phyloP scores from a whole-genome alignment of 2,888 invertebrate species.

The Hemistola chrysoprasaria region DNA sequence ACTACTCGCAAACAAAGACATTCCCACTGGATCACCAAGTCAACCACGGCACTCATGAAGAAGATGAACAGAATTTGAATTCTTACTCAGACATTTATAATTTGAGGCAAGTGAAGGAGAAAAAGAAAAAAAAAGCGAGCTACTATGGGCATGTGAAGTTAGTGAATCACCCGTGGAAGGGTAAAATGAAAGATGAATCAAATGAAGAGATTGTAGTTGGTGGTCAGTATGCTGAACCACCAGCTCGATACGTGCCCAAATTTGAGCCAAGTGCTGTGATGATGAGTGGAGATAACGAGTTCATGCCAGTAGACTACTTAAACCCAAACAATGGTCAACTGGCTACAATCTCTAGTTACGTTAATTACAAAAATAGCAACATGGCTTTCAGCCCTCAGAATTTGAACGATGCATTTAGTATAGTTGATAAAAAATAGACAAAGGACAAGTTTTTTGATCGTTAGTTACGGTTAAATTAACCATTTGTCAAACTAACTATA shows the following conservation, averaged over 20 bases:
- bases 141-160: slow-evolving; percentile 34
- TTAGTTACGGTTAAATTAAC: too few relatives aligned
- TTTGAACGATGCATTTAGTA: slow-evolving; percentile 73
- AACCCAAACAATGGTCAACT: slow-evolving; percentile 46
- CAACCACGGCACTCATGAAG: slow-evolving; percentile 27
- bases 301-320: slow-evolving; percentile 33
- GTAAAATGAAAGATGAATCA: slow-evolving; percentile 23
- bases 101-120: slow-evolving; percentile 35
- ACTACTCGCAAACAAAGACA: slow-evolving; percentile 40
- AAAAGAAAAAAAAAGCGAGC: slow-evolving; percentile 39
- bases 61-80: slow-evolving; percentile 35
- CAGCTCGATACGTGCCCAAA: slow-evolving; percentile 54
- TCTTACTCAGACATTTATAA: slow-evolving; percentile 40
- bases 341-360: slow-evolving; percentile 60
- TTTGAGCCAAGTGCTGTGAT: slow-evolving; percentile 42
- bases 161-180: slow-evolving; percentile 43
- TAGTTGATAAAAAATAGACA: slow-evolving; percentile 54
- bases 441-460: too few relatives aligned
- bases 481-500: too few relatives aligned
- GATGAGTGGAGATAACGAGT: slow-evolving; percentile 41
- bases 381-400: slow-evolving; percentile 76
- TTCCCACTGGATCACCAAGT: slow-evolving; percentile 37
- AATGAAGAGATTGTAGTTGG: slow-evolving; percentile 57
- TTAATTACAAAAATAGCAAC: slow-evolving; percentile 72
- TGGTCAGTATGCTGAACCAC: slow-evolving; percentile 71